A percentile compares a stretch with the other conserved stretches of the same genome.
phyloP scores from a whole-genome alignment of 1,140 invertebrate genomes.

The Drosophila parvula region DNA sequence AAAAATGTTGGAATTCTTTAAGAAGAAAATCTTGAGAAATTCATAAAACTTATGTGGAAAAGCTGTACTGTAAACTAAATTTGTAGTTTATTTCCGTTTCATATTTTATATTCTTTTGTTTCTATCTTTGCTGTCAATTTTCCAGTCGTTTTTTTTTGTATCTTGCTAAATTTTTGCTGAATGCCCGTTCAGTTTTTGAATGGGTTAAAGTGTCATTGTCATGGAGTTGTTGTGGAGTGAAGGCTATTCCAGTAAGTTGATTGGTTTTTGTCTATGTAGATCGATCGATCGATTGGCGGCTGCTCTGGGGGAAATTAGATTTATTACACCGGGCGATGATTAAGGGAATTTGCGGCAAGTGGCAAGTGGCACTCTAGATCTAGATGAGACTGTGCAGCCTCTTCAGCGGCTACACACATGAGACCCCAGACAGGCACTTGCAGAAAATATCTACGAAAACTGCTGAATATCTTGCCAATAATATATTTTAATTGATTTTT shows the following conservation, averaged over 20 bases:
- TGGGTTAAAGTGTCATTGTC: slow-evolving; percentile 1
- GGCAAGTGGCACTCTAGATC: slow-evolving; percentile 48
- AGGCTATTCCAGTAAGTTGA: slow-evolving; percentile 28
- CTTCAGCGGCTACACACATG: slow-evolving; percentile 5
- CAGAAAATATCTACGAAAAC: not conserved
- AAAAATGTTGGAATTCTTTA: not conserved
- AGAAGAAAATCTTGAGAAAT: too few species aligned
- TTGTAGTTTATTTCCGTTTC: too few species aligned
- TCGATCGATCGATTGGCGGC: slow-evolving; percentile 41
- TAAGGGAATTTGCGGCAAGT: slow-evolving; percentile 63
- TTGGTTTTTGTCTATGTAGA: slow-evolving; percentile 29
- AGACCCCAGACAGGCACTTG: not conserved
- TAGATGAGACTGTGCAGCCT: slow-evolving; percentile 19
- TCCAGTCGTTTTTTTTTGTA: not conserved
- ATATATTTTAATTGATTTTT: too few species aligned
- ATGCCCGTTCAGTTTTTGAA: not conserved
- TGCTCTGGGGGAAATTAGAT: slow-evolving; percentile 63
- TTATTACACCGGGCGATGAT: slow-evolving; percentile 63
- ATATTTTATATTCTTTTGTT: not conserved
- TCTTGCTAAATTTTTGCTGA: not conserved
- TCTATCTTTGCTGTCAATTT: not conserved
- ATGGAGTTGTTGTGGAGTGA: slow-evolving; percentile 17
- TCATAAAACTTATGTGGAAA: too few species aligned
- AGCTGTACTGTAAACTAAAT: too few species aligned
- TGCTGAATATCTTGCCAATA: not conserved